Evolutionary conservation across 2,888 invertebrate genomes (phyloP).

Genomic region (Andrena flavipes): DNA sequence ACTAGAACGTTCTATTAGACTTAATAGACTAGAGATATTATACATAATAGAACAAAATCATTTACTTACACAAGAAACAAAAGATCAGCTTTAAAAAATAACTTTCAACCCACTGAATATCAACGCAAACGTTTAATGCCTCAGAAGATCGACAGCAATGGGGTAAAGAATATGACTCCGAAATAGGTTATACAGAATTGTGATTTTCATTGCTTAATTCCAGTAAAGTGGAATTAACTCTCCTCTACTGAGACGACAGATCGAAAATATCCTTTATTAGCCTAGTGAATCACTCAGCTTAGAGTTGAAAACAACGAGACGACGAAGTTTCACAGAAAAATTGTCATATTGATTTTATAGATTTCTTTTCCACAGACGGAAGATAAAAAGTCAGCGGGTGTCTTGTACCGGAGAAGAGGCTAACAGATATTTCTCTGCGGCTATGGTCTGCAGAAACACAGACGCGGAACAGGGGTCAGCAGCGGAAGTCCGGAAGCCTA

Average conservation of each 20-base stretch:
- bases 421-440: slow-evolving; percentile 58
- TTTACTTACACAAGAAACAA: too few relatives aligned
- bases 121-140: too few relatives aligned
- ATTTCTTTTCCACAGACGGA: slow-evolving; percentile 24
- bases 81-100: too few relatives aligned
- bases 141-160: too few relatives aligned
- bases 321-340: background rate
- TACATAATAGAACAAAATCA: too few relatives aligned
- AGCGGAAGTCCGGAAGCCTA: slow-evolving; percentile 80
- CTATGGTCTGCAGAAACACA: slow-evolving; percentile 45
- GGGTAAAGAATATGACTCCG: too few relatives aligned
- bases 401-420: slow-evolving; percentile 49
- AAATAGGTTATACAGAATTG: too few relatives aligned
- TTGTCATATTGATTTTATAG: slow-evolving; percentile 3
- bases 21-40: too few relatives aligned
- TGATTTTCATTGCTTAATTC: too few relatives aligned
- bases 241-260: background rate
- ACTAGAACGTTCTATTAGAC: too few relatives aligned
- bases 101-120: too few relatives aligned
- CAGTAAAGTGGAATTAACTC: too few relatives aligned
- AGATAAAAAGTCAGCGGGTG: background rate
- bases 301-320: background rate
- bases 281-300: background rate
- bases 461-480: slow-evolving; percentile 74
- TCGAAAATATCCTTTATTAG: background rate